Evolutionary conservation across 2,113 vertebrate genomes (phyloP).

Genomic region (Epinephelus cyanopodus): DNA sequence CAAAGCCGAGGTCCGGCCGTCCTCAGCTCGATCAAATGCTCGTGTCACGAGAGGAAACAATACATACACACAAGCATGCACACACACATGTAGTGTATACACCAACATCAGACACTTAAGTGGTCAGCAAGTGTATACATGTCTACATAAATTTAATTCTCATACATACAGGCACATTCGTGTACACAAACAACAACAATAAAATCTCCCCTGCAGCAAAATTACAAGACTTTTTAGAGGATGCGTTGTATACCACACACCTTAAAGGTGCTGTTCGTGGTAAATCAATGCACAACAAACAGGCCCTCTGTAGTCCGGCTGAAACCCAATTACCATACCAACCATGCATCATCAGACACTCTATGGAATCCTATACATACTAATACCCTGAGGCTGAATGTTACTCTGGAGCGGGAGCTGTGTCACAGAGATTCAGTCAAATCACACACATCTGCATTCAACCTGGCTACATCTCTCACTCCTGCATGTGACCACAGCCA

Average conservation of each 20-base stretch:
- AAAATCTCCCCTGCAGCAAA: background rate
- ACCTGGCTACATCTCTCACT: slow-evolving; percentile 31
- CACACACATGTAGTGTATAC: background rate
- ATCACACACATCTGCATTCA: slow-evolving; percentile 55
- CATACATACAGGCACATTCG: background rate
- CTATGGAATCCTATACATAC: slow-evolving; percentile 67
- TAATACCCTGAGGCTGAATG: slow-evolving; percentile 50
- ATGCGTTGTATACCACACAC: slow-evolving; percentile 19
- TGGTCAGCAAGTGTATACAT: background rate
- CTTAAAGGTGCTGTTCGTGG: slow-evolving; percentile 24
- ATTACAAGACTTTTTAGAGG: background rate
- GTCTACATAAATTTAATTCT: background rate
- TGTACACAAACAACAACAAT: background rate
- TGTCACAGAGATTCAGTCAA: slow-evolving; percentile 49
- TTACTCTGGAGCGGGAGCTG: slow-evolving; percentile 36
- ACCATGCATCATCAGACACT: slow-evolving; percentile 62
- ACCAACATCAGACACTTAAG: background rate
- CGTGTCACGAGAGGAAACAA: slow-evolving; percentile 34
- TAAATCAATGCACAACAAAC: slow-evolving; percentile 54
- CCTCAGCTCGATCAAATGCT: slow-evolving; percentile 50
- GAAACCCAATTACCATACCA: slow-evolving; percentile 62
- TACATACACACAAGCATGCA: background rate
- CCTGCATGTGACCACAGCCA: slow-evolving; percentile 13
- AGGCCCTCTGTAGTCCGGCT: slow-evolving; percentile 36
- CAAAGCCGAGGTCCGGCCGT: slow-evolving; percentile 45